phyloP scores from a whole-genome alignment of 1,140 invertebrate species.

The Campoletis sonorensis region DNA sequence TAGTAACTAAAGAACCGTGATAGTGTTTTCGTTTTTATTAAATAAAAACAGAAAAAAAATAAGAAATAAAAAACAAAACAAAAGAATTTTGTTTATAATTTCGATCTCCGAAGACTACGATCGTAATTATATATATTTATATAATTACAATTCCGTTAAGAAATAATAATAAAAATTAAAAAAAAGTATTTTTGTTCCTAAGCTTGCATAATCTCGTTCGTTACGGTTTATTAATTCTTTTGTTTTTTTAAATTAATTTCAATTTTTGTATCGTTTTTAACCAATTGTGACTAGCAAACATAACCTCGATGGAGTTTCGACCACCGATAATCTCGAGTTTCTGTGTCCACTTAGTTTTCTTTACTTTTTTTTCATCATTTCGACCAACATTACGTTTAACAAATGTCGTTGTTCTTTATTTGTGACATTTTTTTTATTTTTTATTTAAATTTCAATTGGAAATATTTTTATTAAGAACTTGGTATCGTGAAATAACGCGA shows the following conservation, averaged over 20 bases:
- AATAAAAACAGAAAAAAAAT: neutral
- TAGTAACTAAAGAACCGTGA: conserved; percentile 75
- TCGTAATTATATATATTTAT: conserved; percentile 35
- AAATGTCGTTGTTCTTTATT: conserved; percentile 10
- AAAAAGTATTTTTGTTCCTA: conserved; percentile 48
- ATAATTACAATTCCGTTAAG: conserved; percentile 56
- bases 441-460: no score
- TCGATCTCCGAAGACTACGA: neutral
- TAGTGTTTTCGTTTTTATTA: conserved; percentile 63
- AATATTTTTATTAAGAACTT: no score
- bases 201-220: conserved; percentile 59
- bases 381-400: neutral
- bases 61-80: neutral
- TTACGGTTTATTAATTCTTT: conserved; percentile 34
- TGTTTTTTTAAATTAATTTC: conserved; percentile 19
- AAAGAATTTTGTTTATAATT: neutral
- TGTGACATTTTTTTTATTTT: no score
- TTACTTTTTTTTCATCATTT: neutral
- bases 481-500: conserved; percentile 30
- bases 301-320: conserved; percentile 66
- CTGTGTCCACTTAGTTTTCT: conserved; percentile 48
- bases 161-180: conserved; percentile 8
- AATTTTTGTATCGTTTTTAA: conserved; percentile 56
- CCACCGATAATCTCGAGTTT: conserved; percentile 58
- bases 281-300: conserved; percentile 77